Evolutionary conservation across 2,797 vertebrate species (phyloP).

Genomic region (Otus scops): DNA sequence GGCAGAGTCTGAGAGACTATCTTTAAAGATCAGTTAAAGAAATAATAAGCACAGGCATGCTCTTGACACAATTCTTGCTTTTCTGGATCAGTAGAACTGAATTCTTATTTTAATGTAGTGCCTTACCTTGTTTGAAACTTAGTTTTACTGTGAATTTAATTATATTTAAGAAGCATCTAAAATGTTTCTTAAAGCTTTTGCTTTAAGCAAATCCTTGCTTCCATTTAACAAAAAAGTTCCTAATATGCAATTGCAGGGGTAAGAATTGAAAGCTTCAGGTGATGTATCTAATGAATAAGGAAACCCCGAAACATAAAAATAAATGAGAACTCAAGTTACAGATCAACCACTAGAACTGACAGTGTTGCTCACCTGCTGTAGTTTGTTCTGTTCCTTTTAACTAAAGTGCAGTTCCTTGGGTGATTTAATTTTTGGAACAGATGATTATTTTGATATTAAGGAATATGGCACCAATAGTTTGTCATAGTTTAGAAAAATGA

Average conservation of each 20-base stretch:
- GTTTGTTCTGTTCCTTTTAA: not conserved
- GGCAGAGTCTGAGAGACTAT: not conserved
- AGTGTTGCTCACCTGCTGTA: not conserved
- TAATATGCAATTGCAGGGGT: not conserved
- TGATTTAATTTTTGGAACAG: not conserved
- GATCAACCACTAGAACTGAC: not conserved
- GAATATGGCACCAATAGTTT: not conserved
- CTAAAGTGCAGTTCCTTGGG: not conserved
- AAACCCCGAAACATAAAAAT: not conserved
- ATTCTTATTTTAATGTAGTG: not conserved
- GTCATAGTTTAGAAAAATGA: not conserved
- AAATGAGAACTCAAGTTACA: not conserved
- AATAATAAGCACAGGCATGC: not conserved
- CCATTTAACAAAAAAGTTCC: not conserved
- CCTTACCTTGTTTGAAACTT: not conserved
- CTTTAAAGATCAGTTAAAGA: not conserved
- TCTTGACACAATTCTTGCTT: not conserved
- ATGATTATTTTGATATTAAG: not conserved
- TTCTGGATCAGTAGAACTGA: not conserved
- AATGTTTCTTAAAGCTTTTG: not conserved
- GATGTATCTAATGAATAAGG: not conserved
- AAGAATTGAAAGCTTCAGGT: not conserved
- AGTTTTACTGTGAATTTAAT: not conserved
- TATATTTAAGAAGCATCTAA: not conserved
- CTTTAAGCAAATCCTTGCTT: not conserved